phyloP scores from a whole-genome alignment of 2,113 vertebrate genomes.

The Sinocyclocheilus grahami region DNA sequence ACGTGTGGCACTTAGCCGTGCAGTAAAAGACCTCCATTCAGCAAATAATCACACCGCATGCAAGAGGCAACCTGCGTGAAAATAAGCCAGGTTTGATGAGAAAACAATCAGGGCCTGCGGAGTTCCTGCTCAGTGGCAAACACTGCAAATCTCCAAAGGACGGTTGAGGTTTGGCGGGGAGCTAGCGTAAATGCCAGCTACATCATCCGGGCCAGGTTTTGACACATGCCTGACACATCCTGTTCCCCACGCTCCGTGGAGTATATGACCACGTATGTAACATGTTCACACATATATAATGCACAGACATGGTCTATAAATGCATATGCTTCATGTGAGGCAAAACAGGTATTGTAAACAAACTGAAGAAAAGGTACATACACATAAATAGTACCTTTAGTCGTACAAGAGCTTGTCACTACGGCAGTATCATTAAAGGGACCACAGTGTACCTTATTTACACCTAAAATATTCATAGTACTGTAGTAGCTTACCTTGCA shows the following conservation, averaged over 20 bases:
- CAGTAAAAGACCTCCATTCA: conserved; percentile 75
- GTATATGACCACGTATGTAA: conserved; percentile 5
- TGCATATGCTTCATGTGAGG: not conserved
- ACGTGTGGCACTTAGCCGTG: not conserved
- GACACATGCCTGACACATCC: conserved; percentile 33
- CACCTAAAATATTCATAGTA: not conserved
- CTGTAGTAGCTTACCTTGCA: not conserved
- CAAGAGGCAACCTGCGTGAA: conserved; percentile 63
- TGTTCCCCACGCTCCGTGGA: not conserved
- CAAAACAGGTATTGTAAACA: conserved; percentile 22
- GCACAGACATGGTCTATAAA: conserved; percentile 25
- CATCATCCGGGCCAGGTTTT: conserved; percentile 5
- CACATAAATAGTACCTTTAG: not conserved
- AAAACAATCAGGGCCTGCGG: conserved; percentile 71
- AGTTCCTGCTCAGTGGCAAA: conserved; percentile 70
- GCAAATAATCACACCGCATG: conserved; percentile 61
- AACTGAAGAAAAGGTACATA: not conserved
- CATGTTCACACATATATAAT: conserved; percentile 32
- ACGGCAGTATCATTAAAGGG: not conserved
- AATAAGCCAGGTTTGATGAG: conserved; percentile 72
- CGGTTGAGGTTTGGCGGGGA: conserved; percentile 16
- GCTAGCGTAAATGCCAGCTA: conserved; percentile 18
- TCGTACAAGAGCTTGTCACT: not conserved
- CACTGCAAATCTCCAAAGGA: conserved; percentile 15
- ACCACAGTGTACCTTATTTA: not conserved